These are phyloP conservation scores for Bombus superbus DNA, from an alignment of 1,140 invertebrate genomes.

Conservation along the genomic window DNA sequence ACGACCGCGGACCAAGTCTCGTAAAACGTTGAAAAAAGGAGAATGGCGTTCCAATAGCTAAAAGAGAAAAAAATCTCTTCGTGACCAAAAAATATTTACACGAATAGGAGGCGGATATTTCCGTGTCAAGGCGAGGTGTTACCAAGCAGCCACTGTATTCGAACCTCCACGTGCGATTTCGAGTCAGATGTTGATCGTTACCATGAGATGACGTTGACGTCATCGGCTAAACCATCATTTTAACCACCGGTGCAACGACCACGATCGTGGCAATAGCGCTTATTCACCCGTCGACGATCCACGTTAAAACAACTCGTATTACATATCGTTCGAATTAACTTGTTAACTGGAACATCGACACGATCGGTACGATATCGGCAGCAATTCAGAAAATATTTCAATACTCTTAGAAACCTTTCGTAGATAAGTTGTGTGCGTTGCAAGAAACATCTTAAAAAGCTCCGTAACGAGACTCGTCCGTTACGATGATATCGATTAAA, in stretches of 20 bases:
- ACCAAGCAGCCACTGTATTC: not conserved
- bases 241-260: slow-evolving; percentile 43
- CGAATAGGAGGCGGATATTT: slow-evolving; percentile 1
- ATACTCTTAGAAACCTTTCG: too few species aligned
- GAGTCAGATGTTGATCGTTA: slow-evolving; percentile 67
- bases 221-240: slow-evolving; percentile 69
- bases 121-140: slow-evolving; percentile 14
- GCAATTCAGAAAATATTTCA: too few species aligned
- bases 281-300: slow-evolving; percentile 3
- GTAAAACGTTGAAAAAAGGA: not conserved
- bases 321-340: not conserved
- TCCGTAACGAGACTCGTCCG: too few species aligned
- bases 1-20: too few species aligned
- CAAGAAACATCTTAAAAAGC: too few species aligned
- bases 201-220: slow-evolving; percentile 66
- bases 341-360: not conserved
- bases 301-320: slow-evolving; percentile 9
- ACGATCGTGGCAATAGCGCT: slow-evolving; percentile 10
- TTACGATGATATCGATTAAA: too few species aligned
- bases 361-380: too few species aligned
- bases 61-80: not conserved
- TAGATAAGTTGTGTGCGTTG: too few species aligned
- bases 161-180: slow-evolving; percentile 28
- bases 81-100: not conserved
- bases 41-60: not conserved